A percentile compares a stretch with the other conserved stretches of the same genome.
Conservation (phyloP, 2,888 invertebrate genomes). For the Tuberolachnus salignus region DNA sequence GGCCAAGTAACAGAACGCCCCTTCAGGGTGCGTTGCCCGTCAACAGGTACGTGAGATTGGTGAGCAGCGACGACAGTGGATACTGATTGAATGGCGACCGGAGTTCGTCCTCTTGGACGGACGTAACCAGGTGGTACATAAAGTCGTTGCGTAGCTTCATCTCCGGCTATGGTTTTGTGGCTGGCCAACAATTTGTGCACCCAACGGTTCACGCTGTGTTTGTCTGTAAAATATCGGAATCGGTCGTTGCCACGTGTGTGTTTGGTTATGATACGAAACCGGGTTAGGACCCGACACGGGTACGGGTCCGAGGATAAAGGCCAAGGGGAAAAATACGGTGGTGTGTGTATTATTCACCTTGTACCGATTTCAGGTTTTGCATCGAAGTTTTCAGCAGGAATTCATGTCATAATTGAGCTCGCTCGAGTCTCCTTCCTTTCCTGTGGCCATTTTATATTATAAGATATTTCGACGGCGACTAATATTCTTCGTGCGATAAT, state of each 20-base stretch:
- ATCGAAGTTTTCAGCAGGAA: conserved; percentile 65
- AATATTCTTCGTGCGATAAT: neutral
- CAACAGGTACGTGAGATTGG: conserved; percentile 63
- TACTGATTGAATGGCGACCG: conserved; percentile 65
- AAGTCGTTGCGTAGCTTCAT: conserved; percentile 67
- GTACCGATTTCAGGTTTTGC: conserved; percentile 61
- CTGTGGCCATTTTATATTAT: conserved; percentile 15
- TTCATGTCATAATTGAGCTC: conserved; percentile 67
- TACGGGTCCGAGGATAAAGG: neutral
- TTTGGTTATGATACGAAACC: too few relatives aligned
- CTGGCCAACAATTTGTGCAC: conserved; percentile 65
- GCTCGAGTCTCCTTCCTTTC: conserved; percentile 59
- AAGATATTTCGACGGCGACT: neutral
- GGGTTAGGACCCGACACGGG: neutral
- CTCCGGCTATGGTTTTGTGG: conserved; percentile 64
- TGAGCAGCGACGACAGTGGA: conserved; percentile 64
- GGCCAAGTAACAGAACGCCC: conserved; percentile 68
- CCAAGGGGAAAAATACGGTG: neutral
- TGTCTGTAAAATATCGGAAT: conserved; percentile 61
- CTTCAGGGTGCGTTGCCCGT: conserved; percentile 62
- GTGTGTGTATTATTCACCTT: conserved; percentile 2
- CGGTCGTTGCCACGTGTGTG: too few relatives aligned
- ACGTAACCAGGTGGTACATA: conserved; percentile 65
- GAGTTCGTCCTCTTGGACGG: conserved; percentile 64
- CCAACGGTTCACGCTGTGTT: conserved; percentile 65